Evolutionary conservation across 2,888 invertebrate species (phyloP).

Genomic region (Cistogaster globosa): DNA sequence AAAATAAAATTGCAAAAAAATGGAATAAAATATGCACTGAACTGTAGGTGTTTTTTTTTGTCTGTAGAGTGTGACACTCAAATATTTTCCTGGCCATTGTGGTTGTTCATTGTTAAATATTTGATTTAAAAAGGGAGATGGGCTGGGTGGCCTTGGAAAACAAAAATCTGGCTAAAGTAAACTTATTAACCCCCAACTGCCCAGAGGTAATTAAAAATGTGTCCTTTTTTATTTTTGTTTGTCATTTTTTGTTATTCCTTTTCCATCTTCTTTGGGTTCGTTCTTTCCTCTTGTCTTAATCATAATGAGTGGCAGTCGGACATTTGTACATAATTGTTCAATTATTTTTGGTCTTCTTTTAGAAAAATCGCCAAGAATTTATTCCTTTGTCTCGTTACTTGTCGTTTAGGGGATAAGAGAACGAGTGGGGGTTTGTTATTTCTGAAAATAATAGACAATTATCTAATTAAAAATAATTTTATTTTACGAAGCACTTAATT

Average conservation of each 20-base stretch:
- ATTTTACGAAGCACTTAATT: conserved; percentile 47
- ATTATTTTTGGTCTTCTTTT: conserved; percentile 76
- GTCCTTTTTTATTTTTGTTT: conserved; percentile 75
- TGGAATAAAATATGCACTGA: conserved; percentile 32
- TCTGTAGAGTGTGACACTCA: conserved; percentile 59
- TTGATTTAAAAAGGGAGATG: background rate
- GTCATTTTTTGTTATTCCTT: conserved; percentile 72
- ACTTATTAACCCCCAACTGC: conserved; percentile 77
- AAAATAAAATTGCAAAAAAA: conserved; percentile 38
- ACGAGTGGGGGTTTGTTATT: conserved; percentile 8
- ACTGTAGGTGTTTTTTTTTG: conserved; percentile 41
- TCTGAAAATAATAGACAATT: conserved; percentile 66
- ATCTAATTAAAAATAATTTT: conserved; percentile 64
- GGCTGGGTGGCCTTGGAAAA: conserved; percentile 1
- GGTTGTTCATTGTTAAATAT: conserved; percentile 53
- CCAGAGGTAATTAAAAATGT: conserved; percentile 81
- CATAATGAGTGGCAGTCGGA: conserved; percentile 81
- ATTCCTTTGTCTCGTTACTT: conserved; percentile 21
- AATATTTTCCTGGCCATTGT: conserved; percentile 59
- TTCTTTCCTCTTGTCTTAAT: conserved; percentile 72
- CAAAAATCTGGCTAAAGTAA: conserved; percentile 74
- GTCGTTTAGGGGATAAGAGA: conserved; percentile 25
- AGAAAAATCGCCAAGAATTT: conserved; percentile 41
- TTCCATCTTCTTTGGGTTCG: conserved; percentile 23
- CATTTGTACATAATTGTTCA: conserved; percentile 82